Conservation (phyloP, 2,888 invertebrate species). For the Drosophila gaucha region DNA sequence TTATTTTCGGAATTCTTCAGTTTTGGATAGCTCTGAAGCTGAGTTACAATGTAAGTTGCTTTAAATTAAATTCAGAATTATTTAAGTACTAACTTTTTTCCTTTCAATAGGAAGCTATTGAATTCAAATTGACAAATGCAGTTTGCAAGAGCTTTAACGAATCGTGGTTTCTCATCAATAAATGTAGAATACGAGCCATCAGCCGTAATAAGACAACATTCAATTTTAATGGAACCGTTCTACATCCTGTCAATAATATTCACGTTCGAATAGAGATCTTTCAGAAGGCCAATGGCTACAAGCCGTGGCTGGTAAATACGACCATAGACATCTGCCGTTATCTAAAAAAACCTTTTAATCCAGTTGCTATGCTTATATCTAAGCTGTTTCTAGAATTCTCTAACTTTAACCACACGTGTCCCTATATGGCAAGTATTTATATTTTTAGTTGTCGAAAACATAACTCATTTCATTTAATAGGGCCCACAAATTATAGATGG, state of each 20-base stretch:
- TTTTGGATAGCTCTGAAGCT: not conserved
- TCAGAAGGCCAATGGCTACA: slow-evolving; percentile 45
- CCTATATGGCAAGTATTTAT: not conserved
- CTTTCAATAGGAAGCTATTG: slow-evolving; percentile 16
- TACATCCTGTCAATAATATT: slow-evolving; percentile 25
- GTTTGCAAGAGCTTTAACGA: slow-evolving; percentile 42
- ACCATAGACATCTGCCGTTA: slow-evolving; percentile 18
- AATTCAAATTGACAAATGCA: slow-evolving; percentile 43
- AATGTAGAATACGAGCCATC: slow-evolving; percentile 45
- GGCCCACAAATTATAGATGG: not conserved
- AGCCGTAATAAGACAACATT: slow-evolving; percentile 27
- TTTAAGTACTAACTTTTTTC: no score
- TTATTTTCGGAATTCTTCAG: not conserved
- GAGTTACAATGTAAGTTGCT: slow-evolving; percentile 5
- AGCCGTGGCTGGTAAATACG: slow-evolving; percentile 29
- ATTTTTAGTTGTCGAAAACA: no score
- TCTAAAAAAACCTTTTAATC: not conserved
- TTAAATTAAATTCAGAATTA: no score
- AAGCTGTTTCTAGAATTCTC: not conserved
- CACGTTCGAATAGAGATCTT: slow-evolving; percentile 1
- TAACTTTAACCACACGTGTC: slow-evolving; percentile 1
- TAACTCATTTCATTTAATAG: not conserved
- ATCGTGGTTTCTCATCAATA: slow-evolving; percentile 37
- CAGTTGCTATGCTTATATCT: not conserved
- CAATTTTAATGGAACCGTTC: slow-evolving; percentile 24